Conservation (phyloP, 2,113 vertebrate genomes). For the Oostethus manadensis region DNA sequence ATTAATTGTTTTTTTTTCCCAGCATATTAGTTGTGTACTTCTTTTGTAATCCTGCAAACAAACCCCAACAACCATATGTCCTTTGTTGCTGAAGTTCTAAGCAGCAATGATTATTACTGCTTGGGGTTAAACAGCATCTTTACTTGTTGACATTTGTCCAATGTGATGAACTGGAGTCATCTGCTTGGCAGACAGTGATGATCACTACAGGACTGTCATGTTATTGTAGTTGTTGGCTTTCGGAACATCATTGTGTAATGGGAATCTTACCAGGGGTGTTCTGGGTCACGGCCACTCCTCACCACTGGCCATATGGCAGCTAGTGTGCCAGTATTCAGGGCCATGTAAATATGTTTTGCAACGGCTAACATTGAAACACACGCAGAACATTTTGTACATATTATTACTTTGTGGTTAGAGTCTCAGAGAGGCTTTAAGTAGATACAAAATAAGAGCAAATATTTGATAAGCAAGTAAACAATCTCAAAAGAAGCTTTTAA, state of each 20-base stretch:
- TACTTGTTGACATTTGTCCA: conserved; percentile 9
- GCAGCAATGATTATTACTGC: too few relatives aligned
- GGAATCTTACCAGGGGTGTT: conserved; percentile 46
- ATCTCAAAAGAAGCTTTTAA: not conserved
- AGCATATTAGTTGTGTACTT: not conserved
- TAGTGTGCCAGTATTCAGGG: conserved; percentile 60
- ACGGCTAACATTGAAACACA: conserved; percentile 16
- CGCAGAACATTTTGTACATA: conserved; percentile 9
- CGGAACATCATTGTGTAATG: conserved; percentile 43
- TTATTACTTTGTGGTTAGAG: conserved; percentile 8
- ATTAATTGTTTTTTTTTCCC: too few relatives aligned
- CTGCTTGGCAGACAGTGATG: conserved; percentile 43
- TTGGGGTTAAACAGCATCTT: not conserved
- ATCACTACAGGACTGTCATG: conserved; percentile 33
- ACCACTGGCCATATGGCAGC: conserved; percentile 62
- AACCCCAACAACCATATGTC: not conserved
- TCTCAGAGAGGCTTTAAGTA: not conserved
- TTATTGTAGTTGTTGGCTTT: conserved; percentile 47
- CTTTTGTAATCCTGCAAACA: not conserved
- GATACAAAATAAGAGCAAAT: not conserved
- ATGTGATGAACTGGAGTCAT: conserved; percentile 34
- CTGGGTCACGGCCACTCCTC: conserved; percentile 48
- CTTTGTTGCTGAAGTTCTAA: not conserved
- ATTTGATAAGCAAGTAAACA: not conserved
- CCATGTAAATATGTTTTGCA: conserved; percentile 32